Evolutionary conservation across 2,888 invertebrate species (phyloP).

Genomic region (Lepidonotus clava): DNA sequence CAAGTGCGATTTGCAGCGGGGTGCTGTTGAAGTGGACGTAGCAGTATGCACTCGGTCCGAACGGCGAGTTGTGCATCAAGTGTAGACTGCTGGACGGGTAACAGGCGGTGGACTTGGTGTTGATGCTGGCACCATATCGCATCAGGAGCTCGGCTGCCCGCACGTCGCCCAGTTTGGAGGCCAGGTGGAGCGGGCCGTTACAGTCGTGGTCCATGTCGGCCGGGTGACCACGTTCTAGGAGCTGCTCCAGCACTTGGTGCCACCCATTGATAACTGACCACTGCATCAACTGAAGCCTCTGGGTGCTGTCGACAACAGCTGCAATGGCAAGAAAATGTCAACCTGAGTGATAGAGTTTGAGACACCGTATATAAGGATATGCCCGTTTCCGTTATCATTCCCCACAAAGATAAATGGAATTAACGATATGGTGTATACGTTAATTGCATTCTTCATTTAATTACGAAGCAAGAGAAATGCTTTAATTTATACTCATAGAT

Average conservation of each 20-base stretch:
- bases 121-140: conserved; percentile 27
- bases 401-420: too few relatives aligned
- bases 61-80: conserved; percentile 33
- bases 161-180: conserved; percentile 43
- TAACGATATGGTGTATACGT: too few relatives aligned
- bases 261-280: conserved; percentile 45
- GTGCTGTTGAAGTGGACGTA: conserved; percentile 7
- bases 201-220: conserved; percentile 30
- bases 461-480: too few relatives aligned
- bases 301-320: not conserved
- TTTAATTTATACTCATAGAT: too few relatives aligned
- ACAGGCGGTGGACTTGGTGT: conserved; percentile 50
- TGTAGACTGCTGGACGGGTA: conserved; percentile 47
- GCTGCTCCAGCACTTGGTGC: conserved; percentile 9
- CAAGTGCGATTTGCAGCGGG: conserved; percentile 33
- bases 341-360: too few relatives aligned
- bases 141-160: conserved; percentile 1
- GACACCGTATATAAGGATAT: too few relatives aligned
- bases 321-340: not conserved
- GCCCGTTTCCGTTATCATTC: too few relatives aligned
- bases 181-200: conserved; percentile 50
- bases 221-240: conserved; percentile 24
- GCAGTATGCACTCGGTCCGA: conserved; percentile 34
- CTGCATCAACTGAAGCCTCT: conserved; percentile 29
- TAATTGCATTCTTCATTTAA: too few relatives aligned